Evolutionary conservation across 2,888 invertebrate species (phyloP).

Genomic region (Drepanosiphum platanoidis): DNA sequence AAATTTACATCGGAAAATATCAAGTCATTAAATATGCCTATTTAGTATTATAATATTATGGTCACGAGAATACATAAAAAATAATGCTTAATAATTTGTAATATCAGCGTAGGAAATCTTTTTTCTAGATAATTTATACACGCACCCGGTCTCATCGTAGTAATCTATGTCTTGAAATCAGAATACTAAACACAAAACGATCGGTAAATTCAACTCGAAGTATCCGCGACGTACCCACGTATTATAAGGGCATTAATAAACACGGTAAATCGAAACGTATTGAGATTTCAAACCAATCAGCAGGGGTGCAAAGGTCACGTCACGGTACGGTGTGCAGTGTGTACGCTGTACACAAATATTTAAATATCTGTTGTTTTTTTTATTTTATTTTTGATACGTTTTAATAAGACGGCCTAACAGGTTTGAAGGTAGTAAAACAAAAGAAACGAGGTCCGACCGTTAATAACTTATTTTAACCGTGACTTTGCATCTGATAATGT

Average conservation of each 20-base stretch:
- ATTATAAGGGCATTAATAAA: slow-evolving; percentile 6
- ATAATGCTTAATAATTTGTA: neutral
- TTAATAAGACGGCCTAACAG: slow-evolving; percentile 12
- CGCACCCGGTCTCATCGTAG: neutral
- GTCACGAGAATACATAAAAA: neutral
- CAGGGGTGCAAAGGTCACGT: slow-evolving; percentile 34
- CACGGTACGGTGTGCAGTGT: neutral
- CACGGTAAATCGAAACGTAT: slow-evolving; percentile 23
- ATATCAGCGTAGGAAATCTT: slow-evolving; percentile 5
- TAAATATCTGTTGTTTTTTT: slow-evolving; percentile 27
- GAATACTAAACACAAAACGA: slow-evolving; percentile 9
- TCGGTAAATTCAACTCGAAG: slow-evolving; percentile 7
- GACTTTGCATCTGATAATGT: slow-evolving; percentile 51
- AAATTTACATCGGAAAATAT: neutral
- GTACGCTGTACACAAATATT: slow-evolving; percentile 41
- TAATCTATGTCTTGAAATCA: neutral
- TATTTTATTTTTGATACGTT: neutral
- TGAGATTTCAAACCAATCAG: slow-evolving; percentile 39
- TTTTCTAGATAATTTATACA: neutral
- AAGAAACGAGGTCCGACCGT: slow-evolving; percentile 45
- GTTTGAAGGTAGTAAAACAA: slow-evolving; percentile 47
- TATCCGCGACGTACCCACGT: neutral
- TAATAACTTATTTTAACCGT: slow-evolving; percentile 56
- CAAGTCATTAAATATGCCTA: neutral
- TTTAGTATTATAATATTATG: too few species aligned